A percentile compares a stretch with the other conserved stretches of the same genome.
Conservation (phyloP, 2,888 invertebrate genomes). For the Syrista parreyssii region DNA sequence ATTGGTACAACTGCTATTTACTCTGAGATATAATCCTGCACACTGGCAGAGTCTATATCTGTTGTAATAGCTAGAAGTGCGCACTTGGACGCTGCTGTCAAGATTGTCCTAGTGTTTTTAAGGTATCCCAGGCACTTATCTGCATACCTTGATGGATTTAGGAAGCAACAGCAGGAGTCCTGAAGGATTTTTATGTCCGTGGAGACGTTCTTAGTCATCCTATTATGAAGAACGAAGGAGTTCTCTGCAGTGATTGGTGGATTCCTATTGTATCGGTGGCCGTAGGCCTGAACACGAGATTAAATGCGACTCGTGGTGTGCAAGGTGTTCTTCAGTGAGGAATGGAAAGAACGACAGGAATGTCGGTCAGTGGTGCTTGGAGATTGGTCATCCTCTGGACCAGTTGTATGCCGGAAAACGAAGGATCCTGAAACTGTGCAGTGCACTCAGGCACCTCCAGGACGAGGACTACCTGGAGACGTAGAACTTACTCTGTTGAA, state of each 20-base stretch:
- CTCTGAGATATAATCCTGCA: background rate
- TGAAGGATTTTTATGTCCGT: background rate
- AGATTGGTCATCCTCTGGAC: background rate
- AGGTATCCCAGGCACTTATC: background rate
- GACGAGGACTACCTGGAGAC: background rate
- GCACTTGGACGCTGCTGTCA: background rate
- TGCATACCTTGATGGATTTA: background rate
- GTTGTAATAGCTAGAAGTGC: background rate
- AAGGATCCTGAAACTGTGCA: background rate
- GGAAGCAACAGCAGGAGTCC: background rate
- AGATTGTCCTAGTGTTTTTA: background rate
- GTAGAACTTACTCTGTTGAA: background rate
- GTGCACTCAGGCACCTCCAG: background rate
- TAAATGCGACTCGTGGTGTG: background rate
- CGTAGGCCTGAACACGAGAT: background rate
- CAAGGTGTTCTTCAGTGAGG: background rate
- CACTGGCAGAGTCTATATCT: background rate
- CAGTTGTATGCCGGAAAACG: background rate
- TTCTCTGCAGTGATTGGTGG: background rate
- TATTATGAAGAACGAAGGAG: background rate
- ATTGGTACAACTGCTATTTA: background rate
- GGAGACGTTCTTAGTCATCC: background rate
- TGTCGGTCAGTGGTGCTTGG: background rate
- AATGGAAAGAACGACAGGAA: slow-evolving; percentile 3
- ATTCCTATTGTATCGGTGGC: background rate